A percentile compares a stretch with the other conserved stretches of the same genome.
Evolutionary conservation across 2,113 vertebrate species (phyloP).

Genomic region (Macquaria australasica): DNA sequence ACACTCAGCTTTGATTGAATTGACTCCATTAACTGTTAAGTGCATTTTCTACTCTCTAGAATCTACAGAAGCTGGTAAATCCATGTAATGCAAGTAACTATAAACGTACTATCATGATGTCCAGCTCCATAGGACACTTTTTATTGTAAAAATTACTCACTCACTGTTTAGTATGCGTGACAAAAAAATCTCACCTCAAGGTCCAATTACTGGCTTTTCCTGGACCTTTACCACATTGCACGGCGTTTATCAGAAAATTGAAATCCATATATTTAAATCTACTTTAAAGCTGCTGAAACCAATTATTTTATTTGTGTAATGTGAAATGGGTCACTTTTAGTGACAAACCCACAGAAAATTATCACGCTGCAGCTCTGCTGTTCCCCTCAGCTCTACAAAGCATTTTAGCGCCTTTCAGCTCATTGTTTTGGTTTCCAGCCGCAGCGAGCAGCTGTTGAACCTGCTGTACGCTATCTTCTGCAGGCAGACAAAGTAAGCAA

Average conservation of each 20-base stretch:
- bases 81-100: not conserved
- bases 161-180: too few relatives aligned
- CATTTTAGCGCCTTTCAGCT: not conserved
- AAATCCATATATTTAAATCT: not conserved
- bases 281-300: not conserved
- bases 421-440: not conserved
- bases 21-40: not conserved
- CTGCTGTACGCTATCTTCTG: too few relatives aligned
- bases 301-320: too few relatives aligned
- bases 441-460: too few relatives aligned
- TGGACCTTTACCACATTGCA: too few relatives aligned
- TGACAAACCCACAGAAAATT: not conserved
- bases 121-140: not conserved
- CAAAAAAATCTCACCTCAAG: not conserved
- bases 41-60: not conserved
- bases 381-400: not conserved
- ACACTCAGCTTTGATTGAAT: not conserved
- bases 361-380: too few relatives aligned
- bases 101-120: not conserved
- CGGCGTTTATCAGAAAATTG: too few relatives aligned
- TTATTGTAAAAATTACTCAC: too few relatives aligned
- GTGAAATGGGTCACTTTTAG: not conserved
- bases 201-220: too few relatives aligned
- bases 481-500: too few relatives aligned
- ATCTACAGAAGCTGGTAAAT: not conserved